Evolutionary conservation across 2,113 vertebrate genomes (phyloP).

Genomic region (Neogale vison): DNA sequence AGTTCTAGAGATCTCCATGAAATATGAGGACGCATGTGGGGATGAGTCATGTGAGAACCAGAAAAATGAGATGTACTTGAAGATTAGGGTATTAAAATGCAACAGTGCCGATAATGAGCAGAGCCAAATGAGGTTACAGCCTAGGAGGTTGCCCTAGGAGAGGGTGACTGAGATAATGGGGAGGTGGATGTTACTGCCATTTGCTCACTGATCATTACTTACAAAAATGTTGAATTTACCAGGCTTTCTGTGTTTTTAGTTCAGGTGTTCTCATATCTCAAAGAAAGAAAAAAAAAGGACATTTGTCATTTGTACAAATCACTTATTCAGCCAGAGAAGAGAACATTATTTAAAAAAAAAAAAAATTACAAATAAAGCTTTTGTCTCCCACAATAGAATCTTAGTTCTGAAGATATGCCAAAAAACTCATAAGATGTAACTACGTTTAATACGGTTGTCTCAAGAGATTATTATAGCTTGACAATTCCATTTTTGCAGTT

Average conservation of each 20-base stretch:
- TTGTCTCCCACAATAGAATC: background rate
- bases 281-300: background rate
- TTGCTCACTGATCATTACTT: background rate
- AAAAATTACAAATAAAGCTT: background rate
- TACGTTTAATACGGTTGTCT: background rate
- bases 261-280: background rate
- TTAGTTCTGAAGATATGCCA: background rate
- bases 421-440: background rate
- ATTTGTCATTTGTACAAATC: background rate
- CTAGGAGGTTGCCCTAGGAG: background rate
- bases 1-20: background rate
- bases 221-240: background rate
- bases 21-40: background rate
- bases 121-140: background rate
- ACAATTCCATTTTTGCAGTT: background rate
- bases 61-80: background rate
- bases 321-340: background rate
- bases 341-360: background rate
- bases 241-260: background rate
- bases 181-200: background rate
- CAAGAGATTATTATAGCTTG: background rate
- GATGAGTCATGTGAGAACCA: background rate
- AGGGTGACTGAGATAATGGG: background rate
- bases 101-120: background rate
- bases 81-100: background rate